Percentiles rank a stretch among this genome's conserved stretches.
These are phyloP conservation scores for Hydrozoanthus tunicans DNA, from an alignment of 64 coral and sea anemone species.

Conservation along the genomic window DNA sequence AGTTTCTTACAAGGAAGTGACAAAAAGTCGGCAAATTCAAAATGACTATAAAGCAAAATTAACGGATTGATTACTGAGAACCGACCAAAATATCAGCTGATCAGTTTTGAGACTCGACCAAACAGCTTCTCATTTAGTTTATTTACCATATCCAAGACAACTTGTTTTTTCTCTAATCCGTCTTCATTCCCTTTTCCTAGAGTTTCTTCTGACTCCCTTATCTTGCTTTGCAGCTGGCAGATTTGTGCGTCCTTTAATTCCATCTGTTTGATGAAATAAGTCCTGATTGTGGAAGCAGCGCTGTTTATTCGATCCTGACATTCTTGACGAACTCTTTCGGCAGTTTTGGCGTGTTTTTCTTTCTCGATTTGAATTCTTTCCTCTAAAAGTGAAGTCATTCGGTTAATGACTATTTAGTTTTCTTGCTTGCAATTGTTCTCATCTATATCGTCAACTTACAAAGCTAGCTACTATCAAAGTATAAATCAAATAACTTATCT, in stretches of 20 bases:
- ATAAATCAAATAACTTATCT: too few species aligned
- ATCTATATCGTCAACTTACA: too few species aligned
- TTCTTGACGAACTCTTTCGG: conserved; percentile 32
- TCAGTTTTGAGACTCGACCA: too few species aligned
- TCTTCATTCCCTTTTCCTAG: not conserved
- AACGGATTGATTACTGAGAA: too few species aligned
- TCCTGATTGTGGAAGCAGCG: not conserved
- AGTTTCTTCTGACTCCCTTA: conserved; percentile 21
- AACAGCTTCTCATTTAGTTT: too few species aligned
- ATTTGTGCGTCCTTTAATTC: conserved; percentile 33
- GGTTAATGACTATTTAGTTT: too few species aligned
- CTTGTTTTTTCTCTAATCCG: not conserved
- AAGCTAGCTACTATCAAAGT: too few species aligned
- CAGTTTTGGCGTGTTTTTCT: conserved; percentile 7
- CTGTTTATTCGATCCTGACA: conserved; percentile 42
- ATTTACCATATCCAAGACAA: conserved; percentile 21
- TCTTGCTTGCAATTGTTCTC: too few species aligned
- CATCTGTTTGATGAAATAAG: conserved; percentile 39
- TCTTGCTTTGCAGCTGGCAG: conserved; percentile 30
- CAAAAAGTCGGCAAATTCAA: too few species aligned
- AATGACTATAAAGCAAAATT: too few species aligned
- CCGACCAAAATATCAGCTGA: too few species aligned
- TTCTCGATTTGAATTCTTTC: conserved; percentile 50
- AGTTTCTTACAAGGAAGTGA: too few species aligned
- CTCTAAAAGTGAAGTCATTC: not conserved